Evolutionary conservation across 2,888 invertebrate genomes (phyloP).

Genomic region (Coenonympha arcania): DNA sequence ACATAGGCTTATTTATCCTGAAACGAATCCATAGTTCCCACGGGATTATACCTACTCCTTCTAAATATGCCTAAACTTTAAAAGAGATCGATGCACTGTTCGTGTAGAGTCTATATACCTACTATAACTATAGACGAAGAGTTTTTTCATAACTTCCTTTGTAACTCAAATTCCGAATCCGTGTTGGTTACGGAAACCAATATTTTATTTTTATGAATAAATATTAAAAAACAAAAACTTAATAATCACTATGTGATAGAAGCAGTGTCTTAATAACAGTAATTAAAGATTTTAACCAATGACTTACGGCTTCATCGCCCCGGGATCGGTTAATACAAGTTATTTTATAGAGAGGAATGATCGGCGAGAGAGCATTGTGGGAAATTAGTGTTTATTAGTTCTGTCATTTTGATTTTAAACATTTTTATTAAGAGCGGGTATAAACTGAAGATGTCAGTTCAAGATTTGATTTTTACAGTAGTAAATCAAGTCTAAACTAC

Average conservation of each 20-base stretch:
- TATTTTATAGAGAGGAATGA: background rate
- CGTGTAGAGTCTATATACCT: too few relatives aligned
- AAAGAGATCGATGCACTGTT: too few relatives aligned
- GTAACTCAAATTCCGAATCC: constrained; percentile 12
- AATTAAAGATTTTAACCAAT: constrained; percentile 63
- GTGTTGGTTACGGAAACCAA: constrained; percentile 20
- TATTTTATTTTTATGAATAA: constrained; percentile 23
- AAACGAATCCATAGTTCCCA: too few relatives aligned
- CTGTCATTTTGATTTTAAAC: background rate
- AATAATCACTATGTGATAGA: constrained; percentile 29
- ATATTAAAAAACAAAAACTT: constrained; percentile 16
- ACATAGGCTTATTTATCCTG: too few relatives aligned
- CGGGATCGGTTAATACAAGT: constrained; percentile 29
- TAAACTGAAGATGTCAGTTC: too few relatives aligned
- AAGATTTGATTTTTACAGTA: too few relatives aligned
- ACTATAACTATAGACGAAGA: too few relatives aligned
- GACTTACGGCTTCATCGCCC: constrained; percentile 64
- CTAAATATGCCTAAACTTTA: too few relatives aligned
- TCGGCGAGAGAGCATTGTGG: background rate
- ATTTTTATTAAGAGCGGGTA: too few relatives aligned
- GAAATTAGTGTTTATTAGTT: background rate
- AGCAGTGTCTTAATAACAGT: constrained; percentile 59
- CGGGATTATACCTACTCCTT: too few relatives aligned
- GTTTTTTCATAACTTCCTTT: background rate
- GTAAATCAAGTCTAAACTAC: too few relatives aligned